Evolutionary conservation across 2,888 invertebrate species (phyloP), one percentile per base, ranked within the genome.

Genomic region (Linyphia triangularis): DNA sequence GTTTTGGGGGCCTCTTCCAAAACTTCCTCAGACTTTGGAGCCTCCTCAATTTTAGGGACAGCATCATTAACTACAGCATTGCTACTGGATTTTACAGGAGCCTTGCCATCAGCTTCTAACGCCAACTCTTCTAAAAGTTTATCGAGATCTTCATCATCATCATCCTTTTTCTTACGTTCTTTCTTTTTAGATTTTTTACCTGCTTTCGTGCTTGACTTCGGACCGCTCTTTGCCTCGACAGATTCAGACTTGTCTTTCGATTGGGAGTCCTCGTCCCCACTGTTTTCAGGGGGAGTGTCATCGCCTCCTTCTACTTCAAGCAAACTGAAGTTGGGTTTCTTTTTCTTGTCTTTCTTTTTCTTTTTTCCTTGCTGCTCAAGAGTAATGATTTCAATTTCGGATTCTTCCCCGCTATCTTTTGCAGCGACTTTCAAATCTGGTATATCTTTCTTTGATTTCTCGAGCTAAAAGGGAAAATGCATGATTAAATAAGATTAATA

Each of bases 111-210:
- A 93, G 96, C 96, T 93, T 97, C 97, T 93, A 96, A 94, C 93
- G 96, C 95, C 90, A 97, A 93, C 93, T 97, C 96, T 13, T 96
- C 97, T 90, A 97, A 93, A 89, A 96, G 95, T 93, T 96, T 96
- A 91, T 97, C 97, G 89, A 97, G 93, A 92, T 97, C 97, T 84
- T 95, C 95, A 92, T 96, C 96, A 92, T 96, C 96, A 81, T 96
- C 96, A 91, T 95, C 95, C 67, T 92, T 91, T 67, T 91, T 91
- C 65, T 84, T 90, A 3, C 89, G 33, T 1, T 89, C 86, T 40
- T 89, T 89, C 33, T 90, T 90, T 73, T 90, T 90, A 0, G 88
- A 89, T 51, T 90, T 90, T 28, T 90, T 90, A 0, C 73, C 83
- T 24, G 51, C 30, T 57, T 67, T 70, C 43, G 63, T 65, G 13